A percentile compares a stretch with the other conserved stretches of the same genome.
Conservation (phyloP, 2,888 invertebrate genomes). For the Xestia sexstrigata region DNA sequence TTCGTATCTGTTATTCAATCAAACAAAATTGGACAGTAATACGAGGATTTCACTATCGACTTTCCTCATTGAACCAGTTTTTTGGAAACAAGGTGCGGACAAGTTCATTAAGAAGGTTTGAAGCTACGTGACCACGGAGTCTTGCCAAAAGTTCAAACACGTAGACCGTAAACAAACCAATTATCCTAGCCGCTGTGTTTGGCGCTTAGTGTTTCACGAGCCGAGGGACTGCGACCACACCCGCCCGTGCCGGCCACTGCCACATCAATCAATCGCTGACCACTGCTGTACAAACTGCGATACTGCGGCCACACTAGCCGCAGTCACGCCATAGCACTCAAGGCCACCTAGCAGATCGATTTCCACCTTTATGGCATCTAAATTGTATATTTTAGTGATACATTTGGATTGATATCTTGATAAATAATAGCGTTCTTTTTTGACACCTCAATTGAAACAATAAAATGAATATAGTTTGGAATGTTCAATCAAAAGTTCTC, state of each 20-base stretch:
- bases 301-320: slow-evolving; percentile 58
- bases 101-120: slow-evolving; percentile 26
- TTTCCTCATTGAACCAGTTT: slow-evolving; percentile 20
- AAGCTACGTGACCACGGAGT: slow-evolving; percentile 27
- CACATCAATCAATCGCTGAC: slow-evolving; percentile 74
- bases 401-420: slow-evolving; percentile 15
- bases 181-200: slow-evolving; percentile 61
- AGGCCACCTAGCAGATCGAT: slow-evolving; percentile 58
- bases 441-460: slow-evolving; percentile 3
- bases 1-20: slow-evolving; percentile 20
- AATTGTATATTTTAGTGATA: slow-evolving; percentile 36
- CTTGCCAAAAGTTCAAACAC: slow-evolving; percentile 42
- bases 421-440: neutral
- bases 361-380: slow-evolving; percentile 47
- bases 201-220: slow-evolving; percentile 53
- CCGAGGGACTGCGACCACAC: slow-evolving; percentile 66
- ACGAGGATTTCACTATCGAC: slow-evolving; percentile 5
- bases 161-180: slow-evolving; percentile 69
- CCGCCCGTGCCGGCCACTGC: slow-evolving; percentile 60
- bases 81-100: slow-evolving; percentile 1
- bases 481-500: neutral
- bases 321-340: slow-evolving; percentile 62
- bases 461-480: neutral
- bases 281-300: slow-evolving; percentile 68
- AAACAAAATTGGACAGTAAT: slow-evolving; percentile 11